Base-by-base conservation (phyloP, 2,888 invertebrate genomes). In the Yponomeuta plumbellus region DNA sequence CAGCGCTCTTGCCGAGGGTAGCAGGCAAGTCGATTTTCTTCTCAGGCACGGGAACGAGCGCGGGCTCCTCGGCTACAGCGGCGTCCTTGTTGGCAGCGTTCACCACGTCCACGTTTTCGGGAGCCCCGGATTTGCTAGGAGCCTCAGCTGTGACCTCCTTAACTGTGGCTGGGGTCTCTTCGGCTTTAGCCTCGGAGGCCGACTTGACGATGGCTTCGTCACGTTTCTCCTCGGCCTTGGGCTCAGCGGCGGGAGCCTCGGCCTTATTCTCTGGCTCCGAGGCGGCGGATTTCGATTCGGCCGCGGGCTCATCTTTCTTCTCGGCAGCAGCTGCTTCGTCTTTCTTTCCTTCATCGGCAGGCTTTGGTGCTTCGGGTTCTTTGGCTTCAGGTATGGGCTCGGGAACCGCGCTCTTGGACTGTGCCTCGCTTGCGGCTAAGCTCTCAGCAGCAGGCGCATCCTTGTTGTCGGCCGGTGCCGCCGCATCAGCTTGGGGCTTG, bases 21-120 rank as follows among this genome's bases (percentile, higher is more conserved):
- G 79, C 74, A n/a, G 86, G 77, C 22, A 84, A 71, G 66, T 91
- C 88, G 61, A 81, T 74, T 69, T 88, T 86, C 72, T 86, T 52
- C 44, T 52, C 87, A 69, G 62, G 26, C 17, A 85, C 80, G 56
- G 80, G 79, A 6, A 79, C 74, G 64, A 83, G 80, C n/a, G 81
- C 71, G 10, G 79, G 74, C 68, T 89, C 84, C 74, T 91, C 84
- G 71, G 87, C 87, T 11, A 87, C 70, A 52, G 84, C 80, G 66
- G 84, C 83, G 23, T 80, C 74, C 69, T 74, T 74, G 68, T 86
- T 84, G 17, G 81, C 74, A 44, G 85, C 84, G 66, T 75, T 81
- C 1, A 85, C 80, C 23, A 86, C 78, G 71, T 88, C 86, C 64
- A 85, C 83, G 10, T 74, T 67, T 69, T 79, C 81, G 65, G 84